phyloP scores from a whole-genome alignment of 2,797 vertebrate genomes.

The Aphelocoma californica region DNA sequence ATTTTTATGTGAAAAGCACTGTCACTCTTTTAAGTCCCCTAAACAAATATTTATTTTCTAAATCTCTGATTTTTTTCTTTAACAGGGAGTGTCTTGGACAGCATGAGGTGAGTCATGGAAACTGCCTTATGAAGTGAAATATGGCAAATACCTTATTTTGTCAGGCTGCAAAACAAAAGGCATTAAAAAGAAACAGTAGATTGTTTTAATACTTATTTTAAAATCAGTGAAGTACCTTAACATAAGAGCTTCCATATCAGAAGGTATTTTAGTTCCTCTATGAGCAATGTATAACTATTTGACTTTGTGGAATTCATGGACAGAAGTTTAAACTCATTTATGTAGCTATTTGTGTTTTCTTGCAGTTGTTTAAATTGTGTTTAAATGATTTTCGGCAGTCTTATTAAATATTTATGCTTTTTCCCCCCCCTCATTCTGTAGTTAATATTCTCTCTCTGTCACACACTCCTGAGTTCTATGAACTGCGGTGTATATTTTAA shows the following conservation, averaged over 20 bases:
- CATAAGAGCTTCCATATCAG: neutral
- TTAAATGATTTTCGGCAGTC: accelerated
- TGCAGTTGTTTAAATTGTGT: neutral
- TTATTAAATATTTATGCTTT: neutral
- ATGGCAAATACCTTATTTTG: neutral
- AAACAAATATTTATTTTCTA: neutral
- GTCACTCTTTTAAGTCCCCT: neutral
- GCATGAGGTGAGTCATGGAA: conserved; percentile 81
- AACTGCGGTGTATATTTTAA: neutral
- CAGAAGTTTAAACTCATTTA: neutral
- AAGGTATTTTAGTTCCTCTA: neutral
- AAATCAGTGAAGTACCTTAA: neutral
- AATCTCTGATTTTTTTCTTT: conserved; percentile 54
- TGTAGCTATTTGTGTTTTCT: neutral
- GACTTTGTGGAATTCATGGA: neutral
- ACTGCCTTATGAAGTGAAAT: neutral
- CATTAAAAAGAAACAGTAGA: neutral
- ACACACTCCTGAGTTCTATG: neutral
- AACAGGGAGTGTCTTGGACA: conserved; percentile 84
- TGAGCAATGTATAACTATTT: neutral
- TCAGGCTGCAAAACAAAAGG: neutral
- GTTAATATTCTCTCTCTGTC: neutral
- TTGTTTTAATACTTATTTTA: neutral
- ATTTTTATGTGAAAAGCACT: neutral
- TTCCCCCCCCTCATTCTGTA: accelerated